Evolutionary conservation across 2,888 invertebrate genomes (phyloP).

Genomic region (Ellobium chinense): DNA sequence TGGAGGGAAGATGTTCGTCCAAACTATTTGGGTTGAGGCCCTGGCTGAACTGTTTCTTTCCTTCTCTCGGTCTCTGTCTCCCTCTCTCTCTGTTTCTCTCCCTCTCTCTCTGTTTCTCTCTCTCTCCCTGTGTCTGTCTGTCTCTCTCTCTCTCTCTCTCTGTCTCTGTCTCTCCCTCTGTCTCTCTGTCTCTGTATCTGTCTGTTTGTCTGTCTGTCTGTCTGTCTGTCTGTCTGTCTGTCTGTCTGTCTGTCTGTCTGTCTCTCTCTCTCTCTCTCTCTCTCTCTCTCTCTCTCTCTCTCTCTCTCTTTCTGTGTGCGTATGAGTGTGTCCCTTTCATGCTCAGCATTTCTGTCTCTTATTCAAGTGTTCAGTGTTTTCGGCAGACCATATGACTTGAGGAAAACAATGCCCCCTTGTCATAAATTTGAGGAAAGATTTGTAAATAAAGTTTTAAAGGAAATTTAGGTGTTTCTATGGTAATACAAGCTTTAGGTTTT

Average conservation of each 20-base stretch:
- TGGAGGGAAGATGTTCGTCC: too few species aligned
- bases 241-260: background rate
- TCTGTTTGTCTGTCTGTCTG: background rate
- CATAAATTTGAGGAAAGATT: too few species aligned
- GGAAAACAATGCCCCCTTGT: too few species aligned
- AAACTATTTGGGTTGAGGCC: too few species aligned
- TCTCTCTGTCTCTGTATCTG: background rate
- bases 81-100: constrained; percentile 8
- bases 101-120: background rate
- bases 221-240: background rate
- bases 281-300: background rate
- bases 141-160: constrained; percentile 22
- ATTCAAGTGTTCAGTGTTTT: too few species aligned
- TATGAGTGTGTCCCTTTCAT: background rate
- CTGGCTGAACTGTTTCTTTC: too few species aligned
- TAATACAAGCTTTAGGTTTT: too few species aligned
- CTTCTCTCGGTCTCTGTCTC: background rate
- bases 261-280: constrained; percentile 12
- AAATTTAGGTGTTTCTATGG: too few species aligned
- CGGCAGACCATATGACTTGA: too few species aligned
- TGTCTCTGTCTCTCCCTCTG: background rate
- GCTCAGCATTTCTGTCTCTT: background rate
- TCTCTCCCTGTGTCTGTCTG: background rate
- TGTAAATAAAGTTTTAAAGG: too few species aligned
- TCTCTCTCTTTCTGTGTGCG: constrained; percentile 4